Evolutionary conservation across 2,113 vertebrate species (phyloP).

Genomic region (Narcine bancroftii): DNA sequence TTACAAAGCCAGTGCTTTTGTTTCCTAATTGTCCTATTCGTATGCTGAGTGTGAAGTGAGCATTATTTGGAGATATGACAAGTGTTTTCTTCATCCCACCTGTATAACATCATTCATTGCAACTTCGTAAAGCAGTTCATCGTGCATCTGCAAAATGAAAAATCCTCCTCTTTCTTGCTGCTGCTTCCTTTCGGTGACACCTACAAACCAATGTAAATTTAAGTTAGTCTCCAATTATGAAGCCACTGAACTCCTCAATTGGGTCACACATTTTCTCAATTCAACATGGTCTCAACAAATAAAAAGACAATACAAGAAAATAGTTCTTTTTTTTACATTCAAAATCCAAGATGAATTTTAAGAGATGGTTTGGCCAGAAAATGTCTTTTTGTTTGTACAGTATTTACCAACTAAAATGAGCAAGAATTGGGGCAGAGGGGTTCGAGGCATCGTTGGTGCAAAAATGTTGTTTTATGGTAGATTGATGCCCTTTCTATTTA

Average conservation of each 20-base stretch:
- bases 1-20: neutral
- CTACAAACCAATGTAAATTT: slow-evolving; percentile 42
- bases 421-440: neutral
- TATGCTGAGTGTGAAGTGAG: neutral
- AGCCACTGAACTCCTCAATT: neutral
- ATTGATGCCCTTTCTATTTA: too few species aligned
- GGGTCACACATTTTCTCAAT: neutral
- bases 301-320: neutral
- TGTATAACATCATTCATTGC: slow-evolving; percentile 77
- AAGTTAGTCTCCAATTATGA: neutral
- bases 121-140: slow-evolving; percentile 92
- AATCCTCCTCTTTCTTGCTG: slow-evolving; percentile 61
- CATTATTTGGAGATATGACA: neutral
- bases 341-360: neutral
- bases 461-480: too few species aligned
- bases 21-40: neutral
- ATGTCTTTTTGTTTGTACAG: neutral
- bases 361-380: neutral
- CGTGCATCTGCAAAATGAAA: slow-evolving; percentile 88
- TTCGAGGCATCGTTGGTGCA: neutral
- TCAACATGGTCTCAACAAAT: neutral
- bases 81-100: slow-evolving; percentile 53
- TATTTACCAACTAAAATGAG: neutral
- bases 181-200: slow-evolving; percentile 43
- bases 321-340: neutral